Evolutionary conservation across 2,888 invertebrate species (phyloP).

Genomic region (Lamellibrachia satsuma): DNA sequence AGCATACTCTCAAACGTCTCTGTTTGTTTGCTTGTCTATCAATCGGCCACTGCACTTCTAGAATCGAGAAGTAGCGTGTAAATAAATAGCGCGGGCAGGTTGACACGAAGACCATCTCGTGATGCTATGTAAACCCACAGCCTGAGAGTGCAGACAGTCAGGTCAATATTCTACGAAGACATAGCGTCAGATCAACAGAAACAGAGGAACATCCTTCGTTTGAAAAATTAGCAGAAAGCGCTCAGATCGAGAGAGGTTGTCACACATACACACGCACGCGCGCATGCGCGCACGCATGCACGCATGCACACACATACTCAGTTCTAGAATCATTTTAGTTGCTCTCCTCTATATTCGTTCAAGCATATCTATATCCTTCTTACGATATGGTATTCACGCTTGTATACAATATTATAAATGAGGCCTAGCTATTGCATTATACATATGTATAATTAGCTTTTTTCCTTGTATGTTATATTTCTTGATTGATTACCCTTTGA

Average conservation of each 20-base stretch:
- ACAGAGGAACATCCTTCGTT: not conserved
- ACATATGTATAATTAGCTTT: too few species aligned
- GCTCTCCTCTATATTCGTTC: too few species aligned
- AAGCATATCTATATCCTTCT: too few species aligned
- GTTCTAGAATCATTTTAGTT: too few species aligned
- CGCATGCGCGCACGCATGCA: not conserved
- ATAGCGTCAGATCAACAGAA: not conserved
- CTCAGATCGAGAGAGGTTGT: not conserved
- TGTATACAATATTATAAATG: too few species aligned
- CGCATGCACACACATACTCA: too few species aligned
- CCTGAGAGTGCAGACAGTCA: not conserved
- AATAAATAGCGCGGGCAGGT: not conserved
- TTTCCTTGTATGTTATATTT: too few species aligned
- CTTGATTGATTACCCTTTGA: too few species aligned
- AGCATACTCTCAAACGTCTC: not conserved
- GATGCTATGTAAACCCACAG: not conserved
- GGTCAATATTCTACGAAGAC: not conserved
- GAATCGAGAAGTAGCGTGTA: not conserved
- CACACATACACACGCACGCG: not conserved
- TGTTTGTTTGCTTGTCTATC: not conserved
- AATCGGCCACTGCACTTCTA: not conserved
- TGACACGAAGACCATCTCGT: not conserved
- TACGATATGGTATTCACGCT: too few species aligned
- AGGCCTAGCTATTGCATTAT: too few species aligned
- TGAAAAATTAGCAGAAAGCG: not conserved